Conservation (phyloP, 30 jellyfish, hydroid and myxozoan genomes). For the Kudoa iwatai region DNA sequence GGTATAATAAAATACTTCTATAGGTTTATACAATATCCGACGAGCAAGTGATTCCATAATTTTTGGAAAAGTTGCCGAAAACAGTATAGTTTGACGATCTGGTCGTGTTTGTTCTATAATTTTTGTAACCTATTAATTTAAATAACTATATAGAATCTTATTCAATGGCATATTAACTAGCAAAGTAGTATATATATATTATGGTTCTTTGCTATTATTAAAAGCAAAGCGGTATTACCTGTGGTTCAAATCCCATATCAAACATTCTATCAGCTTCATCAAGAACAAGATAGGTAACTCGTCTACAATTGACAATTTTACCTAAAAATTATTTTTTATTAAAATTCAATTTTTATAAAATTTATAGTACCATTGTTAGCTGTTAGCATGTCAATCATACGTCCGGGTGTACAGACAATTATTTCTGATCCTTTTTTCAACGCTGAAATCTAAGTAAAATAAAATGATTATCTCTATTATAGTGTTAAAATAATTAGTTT, state of each 20-base stretch:
- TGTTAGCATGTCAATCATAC: constrained; percentile 89
- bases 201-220: background rate
- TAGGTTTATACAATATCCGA: constrained; percentile 23
- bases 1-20: constrained; percentile 6
- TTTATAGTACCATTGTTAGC: constrained; percentile 71
- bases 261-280: constrained; percentile 99
- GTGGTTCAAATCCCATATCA: constrained; percentile 98
- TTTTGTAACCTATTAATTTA: too few relatives aligned
- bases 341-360: too few relatives aligned
- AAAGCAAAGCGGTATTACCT: constrained; percentile 11
- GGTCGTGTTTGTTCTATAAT: constrained; percentile 50
- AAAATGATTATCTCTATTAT: too few relatives aligned
- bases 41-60: constrained; percentile 83
- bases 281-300: constrained; percentile 56
- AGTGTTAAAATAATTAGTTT: too few relatives aligned
- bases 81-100: constrained; percentile 72
- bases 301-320: constrained; percentile 76
- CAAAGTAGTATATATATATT: background rate
- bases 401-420: constrained; percentile 89
- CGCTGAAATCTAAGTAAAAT: constrained; percentile 81
- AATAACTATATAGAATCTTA: background rate
- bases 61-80: constrained; percentile 86
- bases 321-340: too few relatives aligned
- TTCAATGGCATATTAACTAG: background rate
- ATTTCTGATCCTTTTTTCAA: constrained; percentile 75